A percentile compares a stretch with the other conserved stretches of the same genome.
Conservation (phyloP, 2,888 invertebrate species). For the Synanthedon formicaeformis region DNA sequence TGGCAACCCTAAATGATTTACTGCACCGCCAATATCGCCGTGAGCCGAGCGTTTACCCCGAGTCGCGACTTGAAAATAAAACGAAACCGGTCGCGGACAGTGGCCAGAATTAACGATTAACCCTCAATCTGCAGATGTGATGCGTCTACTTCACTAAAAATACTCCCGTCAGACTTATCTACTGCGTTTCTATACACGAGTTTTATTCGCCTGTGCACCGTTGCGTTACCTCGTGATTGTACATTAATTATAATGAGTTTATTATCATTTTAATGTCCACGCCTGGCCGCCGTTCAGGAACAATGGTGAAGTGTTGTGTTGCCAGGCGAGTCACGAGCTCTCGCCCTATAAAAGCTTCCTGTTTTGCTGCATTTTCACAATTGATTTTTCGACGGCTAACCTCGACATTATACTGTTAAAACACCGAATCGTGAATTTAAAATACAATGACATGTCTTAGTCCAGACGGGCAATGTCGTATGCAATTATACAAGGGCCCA, state of each 20-base stretch:
- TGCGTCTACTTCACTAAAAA: constrained; percentile 36
- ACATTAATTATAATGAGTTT: constrained; percentile 12
- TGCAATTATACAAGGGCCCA: not conserved
- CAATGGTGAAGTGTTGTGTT: constrained; percentile 25
- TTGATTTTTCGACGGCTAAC: constrained; percentile 25
- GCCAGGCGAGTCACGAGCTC: constrained; percentile 25
- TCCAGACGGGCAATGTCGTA: not conserved
- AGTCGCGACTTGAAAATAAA: constrained; percentile 29
- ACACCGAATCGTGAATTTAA: not conserved
- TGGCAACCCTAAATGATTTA: constrained; percentile 26
- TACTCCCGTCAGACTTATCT: constrained; percentile 10
- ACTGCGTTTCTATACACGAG: not conserved
- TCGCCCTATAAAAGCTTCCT: constrained; percentile 43
- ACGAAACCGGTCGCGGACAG: constrained; percentile 43
- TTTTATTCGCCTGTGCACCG: constrained; percentile 1
- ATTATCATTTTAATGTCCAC: constrained; percentile 10
- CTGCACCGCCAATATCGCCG: constrained; percentile 24
- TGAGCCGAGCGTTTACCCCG: constrained; percentile 28
- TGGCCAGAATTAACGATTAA: constrained; percentile 55
- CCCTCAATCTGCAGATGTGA: constrained; percentile 31
- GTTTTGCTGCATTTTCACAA: constrained; percentile 31
- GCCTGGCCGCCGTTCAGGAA: constrained; percentile 14
- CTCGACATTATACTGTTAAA: constrained; percentile 22
- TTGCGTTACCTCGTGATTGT: constrained; percentile 5
- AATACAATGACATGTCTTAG: not conserved